phyloP scores from a whole-genome alignment of 2,797 vertebrate species.

The Acanthornis magna region DNA sequence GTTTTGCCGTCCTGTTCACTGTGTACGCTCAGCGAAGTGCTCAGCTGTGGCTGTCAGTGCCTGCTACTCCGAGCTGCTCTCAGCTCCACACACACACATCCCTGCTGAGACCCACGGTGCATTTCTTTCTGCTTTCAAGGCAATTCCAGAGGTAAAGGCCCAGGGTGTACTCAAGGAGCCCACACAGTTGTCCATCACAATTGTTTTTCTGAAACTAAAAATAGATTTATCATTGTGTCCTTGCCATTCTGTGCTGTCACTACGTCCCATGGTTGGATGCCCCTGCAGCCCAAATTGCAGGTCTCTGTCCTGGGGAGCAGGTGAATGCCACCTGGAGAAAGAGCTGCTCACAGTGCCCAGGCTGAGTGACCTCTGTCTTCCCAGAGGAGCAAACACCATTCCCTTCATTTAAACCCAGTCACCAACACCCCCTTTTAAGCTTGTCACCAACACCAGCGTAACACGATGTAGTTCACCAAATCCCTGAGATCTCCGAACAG shows the following conservation, averaged over 20 bases:
- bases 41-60: background rate
- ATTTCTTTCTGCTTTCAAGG: background rate
- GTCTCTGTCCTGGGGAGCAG: background rate
- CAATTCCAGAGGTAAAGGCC: background rate
- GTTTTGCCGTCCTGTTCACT: background rate
- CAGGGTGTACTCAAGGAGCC: background rate
- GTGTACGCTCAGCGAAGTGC: background rate
- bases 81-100: background rate
- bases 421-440: background rate
- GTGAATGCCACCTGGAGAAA: background rate
- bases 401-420: background rate
- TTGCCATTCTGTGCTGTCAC: background rate
- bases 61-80: background rate
- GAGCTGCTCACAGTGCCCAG: background rate
- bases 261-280: background rate
- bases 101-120: fast-evolving
- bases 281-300: background rate
- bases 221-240: background rate
- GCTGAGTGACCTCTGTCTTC: background rate
- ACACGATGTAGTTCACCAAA: slow-evolving; percentile 74
- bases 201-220: background rate
- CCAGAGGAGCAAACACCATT: background rate
- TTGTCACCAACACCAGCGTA: slow-evolving; percentile 7
- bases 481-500: slow-evolving; percentile 74
- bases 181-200: background rate